Evolutionary conservation across 2,888 invertebrate genomes (phyloP).

Genomic region (Limenitis arthemis): DNA sequence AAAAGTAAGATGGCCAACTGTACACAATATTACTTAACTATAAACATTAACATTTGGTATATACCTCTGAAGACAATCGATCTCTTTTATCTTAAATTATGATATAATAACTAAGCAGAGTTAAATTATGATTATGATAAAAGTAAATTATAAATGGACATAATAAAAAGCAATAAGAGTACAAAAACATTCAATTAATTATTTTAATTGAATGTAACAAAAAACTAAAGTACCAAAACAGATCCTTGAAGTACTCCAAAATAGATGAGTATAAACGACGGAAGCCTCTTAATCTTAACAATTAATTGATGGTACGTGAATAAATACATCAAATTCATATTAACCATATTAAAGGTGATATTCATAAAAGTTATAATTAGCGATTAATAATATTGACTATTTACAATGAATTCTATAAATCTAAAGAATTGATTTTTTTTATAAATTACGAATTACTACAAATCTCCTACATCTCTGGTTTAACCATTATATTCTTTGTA

Average conservation of each 20-base stretch:
- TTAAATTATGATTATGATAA: no score
- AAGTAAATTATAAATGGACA: background rate
- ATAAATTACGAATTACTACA: conserved; percentile 24
- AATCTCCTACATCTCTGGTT: conserved; percentile 19
- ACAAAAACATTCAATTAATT: background rate
- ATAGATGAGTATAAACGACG: background rate
- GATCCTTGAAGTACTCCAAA: background rate
- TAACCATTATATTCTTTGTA: conserved; percentile 29
- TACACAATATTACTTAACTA: conserved; percentile 18
- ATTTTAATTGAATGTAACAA: background rate
- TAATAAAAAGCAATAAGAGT: background rate
- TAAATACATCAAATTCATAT: no score
- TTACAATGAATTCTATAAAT: conserved; percentile 33
- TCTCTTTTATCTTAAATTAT: conserved; percentile 9
- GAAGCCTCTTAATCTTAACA: background rate
- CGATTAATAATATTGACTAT: conserved; percentile 32
- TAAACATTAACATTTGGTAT: conserved; percentile 28
- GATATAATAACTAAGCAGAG: background rate
- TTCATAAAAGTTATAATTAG: conserved; percentile 13
- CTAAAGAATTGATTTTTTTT: conserved; percentile 19
- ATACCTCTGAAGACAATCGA: conserved; percentile 19
- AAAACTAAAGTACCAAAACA: background rate
- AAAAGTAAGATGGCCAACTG: conserved; percentile 9
- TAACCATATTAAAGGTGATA: background rate
- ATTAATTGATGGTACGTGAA: background rate